Percentiles rank a stretch among this genome's conserved stretches.
These are phyloP conservation scores for Stenoptilia bipunctidactyla DNA, from an alignment of 2,888 invertebrate genomes.

Conservation along the genomic window DNA sequence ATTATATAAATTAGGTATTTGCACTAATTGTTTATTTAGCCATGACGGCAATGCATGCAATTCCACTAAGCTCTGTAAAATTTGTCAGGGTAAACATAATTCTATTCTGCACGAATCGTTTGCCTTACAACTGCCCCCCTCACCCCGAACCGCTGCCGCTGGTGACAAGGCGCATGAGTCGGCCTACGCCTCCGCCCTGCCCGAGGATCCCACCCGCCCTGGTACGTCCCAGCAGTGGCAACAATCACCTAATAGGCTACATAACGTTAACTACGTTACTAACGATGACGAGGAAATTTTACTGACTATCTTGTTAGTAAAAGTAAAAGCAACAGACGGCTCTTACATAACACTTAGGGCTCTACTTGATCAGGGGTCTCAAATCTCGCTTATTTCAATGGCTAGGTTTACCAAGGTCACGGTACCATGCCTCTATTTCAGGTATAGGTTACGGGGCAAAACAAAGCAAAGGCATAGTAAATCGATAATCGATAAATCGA, in stretches of 20 bases:
- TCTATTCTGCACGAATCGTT: constrained; percentile 7
- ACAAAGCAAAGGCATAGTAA: constrained; percentile 8
- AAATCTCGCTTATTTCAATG: constrained; percentile 9
- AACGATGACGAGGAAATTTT: constrained; percentile 2
- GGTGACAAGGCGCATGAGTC: neutral
- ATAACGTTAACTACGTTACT: constrained; percentile 2
- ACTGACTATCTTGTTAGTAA: constrained; percentile 1
- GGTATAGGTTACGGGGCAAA: constrained; percentile 1
- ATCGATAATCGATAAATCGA: too few relatives aligned
- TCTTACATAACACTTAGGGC: neutral
- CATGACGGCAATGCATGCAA: constrained; percentile 7
- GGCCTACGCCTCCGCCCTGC: neutral
- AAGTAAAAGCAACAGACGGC: constrained; percentile 2
- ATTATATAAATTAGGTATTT: constrained; percentile 8
- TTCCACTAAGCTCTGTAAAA: constrained; percentile 8
- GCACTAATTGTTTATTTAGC: constrained; percentile 9
- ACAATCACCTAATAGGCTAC: neutral
- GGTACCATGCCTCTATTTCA: constrained; percentile 1
- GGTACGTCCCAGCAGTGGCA: neutral
- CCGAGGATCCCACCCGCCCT: neutral
- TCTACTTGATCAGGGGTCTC: constrained; percentile 5
- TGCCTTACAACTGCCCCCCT: neutral
- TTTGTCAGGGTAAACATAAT: constrained; percentile 7
- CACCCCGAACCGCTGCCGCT: neutral
- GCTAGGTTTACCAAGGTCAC: neutral